Base-by-base conservation (phyloP, 2,888 invertebrate species). In the Calameuta idolon region DNA sequence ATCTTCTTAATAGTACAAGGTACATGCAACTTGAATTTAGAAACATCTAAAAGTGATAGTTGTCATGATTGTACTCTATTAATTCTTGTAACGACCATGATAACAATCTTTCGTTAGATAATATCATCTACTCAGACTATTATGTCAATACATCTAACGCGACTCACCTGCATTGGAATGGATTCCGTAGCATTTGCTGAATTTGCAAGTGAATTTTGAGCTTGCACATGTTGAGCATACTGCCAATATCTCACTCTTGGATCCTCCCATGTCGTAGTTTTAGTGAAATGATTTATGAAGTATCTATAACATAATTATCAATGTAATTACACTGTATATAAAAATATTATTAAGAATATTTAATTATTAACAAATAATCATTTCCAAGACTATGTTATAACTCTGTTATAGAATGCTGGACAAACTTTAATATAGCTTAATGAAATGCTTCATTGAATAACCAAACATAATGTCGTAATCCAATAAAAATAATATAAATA, bases 181-280 rank as follows among this genome's bases (percentile, higher is more conserved):
- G 93, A 93, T 90, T 95, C 95, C 74, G 92, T 92, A 69, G 93
- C 92, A 82, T 93, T 92, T 82, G 93, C 85, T 92, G 93, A 85
- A 92, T 89, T 87, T 78, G 89, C 85, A 75, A 88, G 87, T 31
- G 90, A 89, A 83, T 87, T 91, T 79, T 88, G 91, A 35, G 89
- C 87, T 79, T 89, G 90, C 30, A 87, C 83, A 80, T 91, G 89
- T 80, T 90, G 90, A 82, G 89, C 86, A 80, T 90, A 91, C 79
- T 91, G 91, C 91, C 93, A 93, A 85, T 94, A 94, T 81, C 93
- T 92, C 77, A 92, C 92, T 84, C 96, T 93, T 30, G 96, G 96
- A 92, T 96, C 96, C 87, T 96, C 95, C 94, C 96, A 95, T 86
- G 95, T 95, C 83, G 96, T 96, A 73, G 94, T 94, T 92, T 95